A percentile compares a stretch with the other conserved stretches of the same genome.
phyloP scores from a whole-genome alignment of 2,888 invertebrate species.

The Aleiodes leptofemur region DNA sequence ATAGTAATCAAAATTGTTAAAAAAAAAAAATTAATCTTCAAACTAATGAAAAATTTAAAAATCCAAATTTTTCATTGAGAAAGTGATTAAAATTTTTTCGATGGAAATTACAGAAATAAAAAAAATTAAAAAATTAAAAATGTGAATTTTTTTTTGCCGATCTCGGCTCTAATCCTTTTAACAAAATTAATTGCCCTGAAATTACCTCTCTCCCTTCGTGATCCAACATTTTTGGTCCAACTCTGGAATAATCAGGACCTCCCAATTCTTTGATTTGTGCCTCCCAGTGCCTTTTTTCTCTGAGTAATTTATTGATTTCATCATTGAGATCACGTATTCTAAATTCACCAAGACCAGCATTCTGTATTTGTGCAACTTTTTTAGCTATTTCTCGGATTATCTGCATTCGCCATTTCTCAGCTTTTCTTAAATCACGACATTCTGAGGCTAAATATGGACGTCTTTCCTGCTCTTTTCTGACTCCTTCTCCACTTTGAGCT shows the following conservation, averaged over 20 bases:
- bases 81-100: too few relatives aligned
- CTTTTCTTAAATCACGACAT: slow-evolving; percentile 92
- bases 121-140: too few relatives aligned
- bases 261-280: slow-evolving; percentile 96
- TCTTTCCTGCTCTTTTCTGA: slow-evolving; percentile 86
- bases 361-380: slow-evolving; percentile 99
- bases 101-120: too few relatives aligned
- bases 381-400: slow-evolving; percentile 98
- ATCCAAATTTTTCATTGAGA: too few relatives aligned
- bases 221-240: slow-evolving; percentile 95
- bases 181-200: not conserved
- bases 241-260: slow-evolving; percentile 94
- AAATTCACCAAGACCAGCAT: slow-evolving; percentile 99
- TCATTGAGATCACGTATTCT: slow-evolving; percentile 98
- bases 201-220: slow-evolving; percentile 90
- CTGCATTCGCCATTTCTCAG: slow-evolving; percentile 97
- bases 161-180: too few relatives aligned
- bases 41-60: too few relatives aligned
- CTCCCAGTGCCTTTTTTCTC: slow-evolving; percentile 99
- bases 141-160: too few relatives aligned
- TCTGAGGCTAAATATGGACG: slow-evolving; percentile 95
- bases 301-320: slow-evolving; percentile 97
- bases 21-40: too few relatives aligned
- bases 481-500: slow-evolving; percentile 94
- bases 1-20: too few relatives aligned